These are phyloP conservation scores for Zoanthus sociatus DNA, from an alignment of 92 coral and sea anemone species.

Conservation along the genomic window DNA sequence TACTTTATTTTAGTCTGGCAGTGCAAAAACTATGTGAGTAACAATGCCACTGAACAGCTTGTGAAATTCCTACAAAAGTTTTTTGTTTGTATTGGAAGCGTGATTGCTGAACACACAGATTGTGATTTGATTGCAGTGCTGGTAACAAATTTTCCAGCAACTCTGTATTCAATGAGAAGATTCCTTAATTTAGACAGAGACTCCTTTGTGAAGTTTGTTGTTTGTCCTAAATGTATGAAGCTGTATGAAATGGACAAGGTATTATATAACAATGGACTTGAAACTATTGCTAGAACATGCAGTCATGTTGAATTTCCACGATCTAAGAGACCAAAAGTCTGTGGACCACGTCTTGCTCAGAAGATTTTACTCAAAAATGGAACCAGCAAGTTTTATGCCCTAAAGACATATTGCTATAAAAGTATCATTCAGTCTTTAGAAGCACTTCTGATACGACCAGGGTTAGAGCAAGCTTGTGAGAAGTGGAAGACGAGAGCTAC, in stretches of 20 bases:
- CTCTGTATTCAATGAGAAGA: no score
- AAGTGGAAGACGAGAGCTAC: neutral
- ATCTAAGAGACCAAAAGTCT: neutral
- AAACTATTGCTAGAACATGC: neutral
- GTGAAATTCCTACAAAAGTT: conserved; percentile 11
- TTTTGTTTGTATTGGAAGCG: neutral
- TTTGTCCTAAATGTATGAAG: neutral
- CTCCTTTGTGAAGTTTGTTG: neutral
- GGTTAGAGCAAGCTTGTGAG: conserved; percentile 5
- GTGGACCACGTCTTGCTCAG: no score
- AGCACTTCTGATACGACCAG: conserved; percentile 1
- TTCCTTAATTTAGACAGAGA: no score
- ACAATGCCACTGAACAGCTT: conserved; percentile 15
- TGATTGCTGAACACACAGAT: neutral
- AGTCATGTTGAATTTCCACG: conserved; percentile 9
- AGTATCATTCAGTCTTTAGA: conserved; percentile 3
- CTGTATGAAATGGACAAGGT: conserved; percentile 22
- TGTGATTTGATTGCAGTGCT: neutral
- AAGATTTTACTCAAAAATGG: neutral
- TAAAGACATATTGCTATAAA: conserved; percentile 2
- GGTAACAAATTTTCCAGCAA: neutral
- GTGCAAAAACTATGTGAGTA: neutral
- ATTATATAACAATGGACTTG: neutral
- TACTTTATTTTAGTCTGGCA: conserved; percentile 1
- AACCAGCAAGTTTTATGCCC: conserved; percentile 6